Evolutionary conservation across 2,797 vertebrate genomes (phyloP), one percentile per base, ranked within the genome.

Genomic region (Amblyopsis hoosieri): DNA sequence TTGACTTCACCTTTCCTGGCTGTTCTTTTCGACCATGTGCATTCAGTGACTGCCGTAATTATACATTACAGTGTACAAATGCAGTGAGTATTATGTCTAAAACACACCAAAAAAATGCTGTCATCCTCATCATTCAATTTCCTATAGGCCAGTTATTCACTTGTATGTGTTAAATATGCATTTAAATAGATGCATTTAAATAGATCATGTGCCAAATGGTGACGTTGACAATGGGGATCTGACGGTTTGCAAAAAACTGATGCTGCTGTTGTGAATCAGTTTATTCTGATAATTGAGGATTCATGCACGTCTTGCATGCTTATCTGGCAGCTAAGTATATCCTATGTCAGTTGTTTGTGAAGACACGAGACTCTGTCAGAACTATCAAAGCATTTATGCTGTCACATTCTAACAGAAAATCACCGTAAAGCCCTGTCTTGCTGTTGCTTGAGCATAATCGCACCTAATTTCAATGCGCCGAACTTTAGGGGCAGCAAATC

Each of bases 351-450:
- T 72, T 72, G 74, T 84, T 82, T 83, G 69, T 64, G 57, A 54
- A 31, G 45, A 74, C 65, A 70, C 54, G 19, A 1, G 70, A 66
- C 79, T 71, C 76, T 78, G 69, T 79, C 72, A 60, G 63, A 74
- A 76, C 81, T 71, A 79, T 87, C 77, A 86, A 80, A 81, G 86
- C 87, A 82, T 84, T 91, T 87, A 87, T 80, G 79, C 78, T 87
- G 85, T 87, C 88, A 88, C 57, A 54, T 72, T 82, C 71, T 74
- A 65, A 75, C 71, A 65, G 69, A 79, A 84, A 80, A 83, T 78
- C 78, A 67, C 82, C 75, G 69, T 65, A 65, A 54, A 58, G 55
- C 69, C 63, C 69, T 63, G 60, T 51, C 65, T 54, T 9, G 47
- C 54, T 62, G 63, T 63, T 59, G 31, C 64, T 74, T 33, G 49